These are phyloP conservation scores for Psephotus haematonotus DNA, from an alignment of 2,113 vertebrate genomes.

Conservation along the genomic window DNA sequence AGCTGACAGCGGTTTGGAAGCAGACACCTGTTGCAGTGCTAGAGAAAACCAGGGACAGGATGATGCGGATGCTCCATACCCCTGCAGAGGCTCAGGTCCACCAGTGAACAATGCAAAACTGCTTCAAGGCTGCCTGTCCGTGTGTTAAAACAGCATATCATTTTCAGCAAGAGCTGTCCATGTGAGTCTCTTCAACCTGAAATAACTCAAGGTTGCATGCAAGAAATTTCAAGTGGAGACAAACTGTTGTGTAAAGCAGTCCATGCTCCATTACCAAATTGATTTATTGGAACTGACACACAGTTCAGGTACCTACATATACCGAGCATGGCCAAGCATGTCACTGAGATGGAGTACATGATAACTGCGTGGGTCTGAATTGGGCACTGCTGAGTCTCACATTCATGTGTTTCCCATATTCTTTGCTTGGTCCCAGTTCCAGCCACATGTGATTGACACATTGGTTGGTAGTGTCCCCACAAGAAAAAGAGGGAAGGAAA, in stretches of 20 bases:
- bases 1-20: rapidly evolving
- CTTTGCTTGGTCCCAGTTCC: neutral
- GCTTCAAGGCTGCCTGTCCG: rapidly evolving
- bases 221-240: neutral
- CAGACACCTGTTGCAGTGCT: neutral
- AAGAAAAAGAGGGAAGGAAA: neutral
- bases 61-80: neutral
- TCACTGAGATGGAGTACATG: rapidly evolving
- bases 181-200: neutral
- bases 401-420: rapidly evolving
- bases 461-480: neutral
- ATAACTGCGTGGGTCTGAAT: neutral
- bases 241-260: neutral
- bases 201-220: neutral
- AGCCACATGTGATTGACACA: rapidly evolving
- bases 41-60: rapidly evolving
- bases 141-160: rapidly evolving
- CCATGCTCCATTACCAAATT: neutral
- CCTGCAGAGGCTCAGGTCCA: rapidly evolving
- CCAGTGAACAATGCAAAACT: rapidly evolving
- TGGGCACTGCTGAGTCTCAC: neutral
- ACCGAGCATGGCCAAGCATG: neutral
- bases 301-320: neutral
- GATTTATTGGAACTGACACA: neutral
- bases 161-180: neutral